Evolutionary conservation across 2,797 vertebrate genomes (phyloP), one percentile per base, ranked within the genome.

Genomic region (Microcaecilia unicolor): DNA sequence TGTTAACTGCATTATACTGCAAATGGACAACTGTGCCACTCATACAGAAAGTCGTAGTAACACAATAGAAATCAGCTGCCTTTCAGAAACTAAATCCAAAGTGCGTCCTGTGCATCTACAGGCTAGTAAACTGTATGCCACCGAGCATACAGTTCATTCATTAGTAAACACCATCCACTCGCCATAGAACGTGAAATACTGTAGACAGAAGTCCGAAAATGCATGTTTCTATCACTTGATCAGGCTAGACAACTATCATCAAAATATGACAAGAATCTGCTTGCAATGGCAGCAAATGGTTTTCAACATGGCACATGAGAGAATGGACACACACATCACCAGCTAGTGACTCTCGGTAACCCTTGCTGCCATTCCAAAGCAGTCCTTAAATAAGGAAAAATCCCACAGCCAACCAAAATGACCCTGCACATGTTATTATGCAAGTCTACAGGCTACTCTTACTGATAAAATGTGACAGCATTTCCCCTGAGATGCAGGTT

Each of bases 301-400:
- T 58, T 57, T 48, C 13, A 5, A 46, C 53, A 70, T 63, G 43
- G 45, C 45, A 74, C 63, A 41, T 49, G n/a, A n/a, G n/a, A n/a
- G n/a, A n/a, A n/a, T n/a, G n/a, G n/a, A n/a, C n/a, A n/a, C n/a
- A n/a, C n/a, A n/a, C n/a, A n/a, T n/a, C n/a, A n/a, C n/a, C n/a
- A n/a, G n/a, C n/a, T n/a, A n/a, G n/a, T n/a, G n/a, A n/a, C n/a
- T n/a, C n/a, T n/a, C n/a, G n/a, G n/a, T 7, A 26, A n/a, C n/a
- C 12, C 50, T 33, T 55, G 41, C 51, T 60, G 49, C 25, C 27
- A 35, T 33, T 50, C 48, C 41, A 37, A 28, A n/a, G n/a, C n/a
- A n/a, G n/a, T n/a, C n/a, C n/a, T n/a, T n/a, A n/a, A n/a, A n/a
- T n/a, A n/a, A n/a, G n/a, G n/a, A n/a, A n/a, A n/a, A n/a, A 2